Base-by-base conservation (phyloP, 2,797 vertebrate genomes). In the Aeoliscus strigatus region DNA sequence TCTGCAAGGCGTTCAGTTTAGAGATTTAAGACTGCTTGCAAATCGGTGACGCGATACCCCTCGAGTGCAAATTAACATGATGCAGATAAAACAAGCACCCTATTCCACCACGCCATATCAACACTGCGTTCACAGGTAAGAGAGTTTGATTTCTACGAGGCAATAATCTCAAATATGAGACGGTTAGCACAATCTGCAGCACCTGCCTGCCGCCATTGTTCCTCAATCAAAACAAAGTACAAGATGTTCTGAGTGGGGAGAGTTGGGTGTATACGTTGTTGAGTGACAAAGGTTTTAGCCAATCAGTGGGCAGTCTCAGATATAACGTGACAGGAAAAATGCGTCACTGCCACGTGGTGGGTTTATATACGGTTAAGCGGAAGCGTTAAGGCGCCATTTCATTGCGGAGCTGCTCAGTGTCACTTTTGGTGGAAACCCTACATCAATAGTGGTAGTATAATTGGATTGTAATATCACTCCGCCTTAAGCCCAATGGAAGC, bases 361-460 rank as follows among this genome's bases (percentile, higher is more conserved):
- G 66, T 87, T 88, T 93, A 92, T 92, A 93, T 88, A 80, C 58
- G 49, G 60, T 73, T 62, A 86, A 89, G 73, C 89, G 87, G 87
- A 90, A 88, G 84, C 84, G 74, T 66, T 51, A 67, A 51, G 89
- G 86, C 92, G 93, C 92, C 93, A 95, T 96, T 96, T 95, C 92
- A 80, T 77, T 83, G 87, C 83, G 79, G 88, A 80, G 81, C 65
- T 52, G 56, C 24, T 11, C 15, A 5, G 48, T 26, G 33, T 26
- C 5, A 1, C n/a, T 12, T 39, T 21, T 0, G 14, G 21, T 14
- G 34, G 49, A 58, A 45, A 47, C 34, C 38, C 39, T 39, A 40
- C 59, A 50, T 53, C 57, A 61, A 63, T 61, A 30, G 52, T 27
- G 61, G 61, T 25, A 50, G 43, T 42, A 38, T 41, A 63, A 60